Percentiles rank a stretch among this genome's conserved stretches.
Evolutionary conservation across 2,888 invertebrate genomes (phyloP).

Genomic region (Eupithecia tripunctaria): DNA sequence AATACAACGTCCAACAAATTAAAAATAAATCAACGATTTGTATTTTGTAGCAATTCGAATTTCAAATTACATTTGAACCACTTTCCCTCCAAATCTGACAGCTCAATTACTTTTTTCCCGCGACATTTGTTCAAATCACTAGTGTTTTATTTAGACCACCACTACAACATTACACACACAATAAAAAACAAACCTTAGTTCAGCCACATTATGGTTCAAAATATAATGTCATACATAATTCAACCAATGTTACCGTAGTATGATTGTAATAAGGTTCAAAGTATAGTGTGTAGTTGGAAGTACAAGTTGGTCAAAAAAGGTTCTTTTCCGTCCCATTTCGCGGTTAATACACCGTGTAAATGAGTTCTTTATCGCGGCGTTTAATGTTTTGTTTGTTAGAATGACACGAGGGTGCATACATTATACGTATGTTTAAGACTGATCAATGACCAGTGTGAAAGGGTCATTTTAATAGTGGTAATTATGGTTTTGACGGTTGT

Average conservation of each 20-base stretch:
- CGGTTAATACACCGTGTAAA: slow-evolving; percentile 81
- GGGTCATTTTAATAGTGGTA: slow-evolving; percentile 8
- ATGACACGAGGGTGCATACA: slow-evolving; percentile 75
- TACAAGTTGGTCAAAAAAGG: slow-evolving; percentile 53
- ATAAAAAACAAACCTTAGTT: slow-evolving; percentile 11
- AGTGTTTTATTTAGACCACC: slow-evolving; percentile 60
- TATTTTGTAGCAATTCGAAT: slow-evolving; percentile 12
- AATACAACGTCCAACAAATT: not conserved
- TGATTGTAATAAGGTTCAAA: slow-evolving; percentile 43
- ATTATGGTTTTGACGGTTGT: not conserved
- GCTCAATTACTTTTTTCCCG: slow-evolving; percentile 73
- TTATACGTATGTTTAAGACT: slow-evolving; percentile 50
- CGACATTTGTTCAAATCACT: slow-evolving; percentile 82
- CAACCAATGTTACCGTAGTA: not conserved
- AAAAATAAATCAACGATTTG: slow-evolving; percentile 4
- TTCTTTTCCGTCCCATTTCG: slow-evolving; percentile 77
- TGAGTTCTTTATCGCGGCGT: slow-evolving; percentile 80
- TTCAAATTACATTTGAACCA: slow-evolving; percentile 38
- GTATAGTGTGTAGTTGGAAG: slow-evolving; percentile 40
- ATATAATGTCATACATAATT: slow-evolving; percentile 31
- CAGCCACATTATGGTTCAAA: slow-evolving; percentile 42
- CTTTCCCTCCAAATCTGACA: slow-evolving; percentile 76
- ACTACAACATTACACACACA: slow-evolving; percentile 34
- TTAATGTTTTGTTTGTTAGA: slow-evolving; percentile 71
- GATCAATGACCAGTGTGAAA: slow-evolving; percentile 20